Evolutionary conservation across 2,797 vertebrate species (phyloP), one percentile per base, ranked within the genome.

Genomic region (Prionace glauca): DNA sequence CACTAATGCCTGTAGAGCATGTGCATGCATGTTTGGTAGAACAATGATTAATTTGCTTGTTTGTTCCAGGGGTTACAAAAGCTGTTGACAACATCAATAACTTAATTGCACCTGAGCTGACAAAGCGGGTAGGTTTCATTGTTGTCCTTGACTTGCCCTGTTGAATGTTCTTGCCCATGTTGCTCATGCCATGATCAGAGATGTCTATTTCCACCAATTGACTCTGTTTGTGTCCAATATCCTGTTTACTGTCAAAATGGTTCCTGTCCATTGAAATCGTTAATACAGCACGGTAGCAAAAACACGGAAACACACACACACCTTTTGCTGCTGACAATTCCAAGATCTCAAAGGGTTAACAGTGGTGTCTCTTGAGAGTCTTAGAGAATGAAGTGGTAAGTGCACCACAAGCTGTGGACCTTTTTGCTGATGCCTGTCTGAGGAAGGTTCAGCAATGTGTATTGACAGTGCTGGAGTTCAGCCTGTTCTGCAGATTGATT

Each of bases 81-180:
- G 99, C 99, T 97, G 99, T 99, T 99, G 98, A 98, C 97, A 98
- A 99, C 99, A 98, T 99, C 98, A 99, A 99, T 99, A 99, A 99
- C 98, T 98, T 98, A 97, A 99, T 99, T 98, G 99, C 99, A 96
- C 99, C 99, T 98, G 98, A 98, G 98, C 98, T 99, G 98, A 96
- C 99, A 98, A 98, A 98, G 98, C 98, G 99, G 99, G 99, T 99
- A 99, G 98, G 99, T 97, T 97, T 97, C 97, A 96, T 98, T 98
- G 96, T 97, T 97, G 5, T 97, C 96, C 97, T 97, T 97, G 56
- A 41, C 10, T 36, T 92, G 62, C 11, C 65, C 65, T 41, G 62
- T 67, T 67, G 24, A 67, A 92, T 11, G 16, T 69, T 69, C 32
- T 67, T 41, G n/a, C 7, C 62, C 20, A 60, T 16, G 16, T 90